phyloP scores from a whole-genome alignment of 2,888 invertebrate species.

The Protonemura montana region DNA sequence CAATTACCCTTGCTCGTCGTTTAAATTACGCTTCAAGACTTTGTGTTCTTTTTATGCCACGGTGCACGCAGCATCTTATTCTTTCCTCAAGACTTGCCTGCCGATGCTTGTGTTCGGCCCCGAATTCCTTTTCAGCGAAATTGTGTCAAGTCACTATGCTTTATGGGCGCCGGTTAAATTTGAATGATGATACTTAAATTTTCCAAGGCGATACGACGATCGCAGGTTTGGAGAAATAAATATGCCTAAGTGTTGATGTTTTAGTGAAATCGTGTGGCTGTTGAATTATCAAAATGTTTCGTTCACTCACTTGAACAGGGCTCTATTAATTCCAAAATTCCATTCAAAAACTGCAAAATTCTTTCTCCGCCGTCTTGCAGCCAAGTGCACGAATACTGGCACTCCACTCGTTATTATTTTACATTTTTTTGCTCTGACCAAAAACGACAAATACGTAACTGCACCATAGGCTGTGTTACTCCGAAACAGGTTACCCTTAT shows the following conservation, averaged over 20 bases:
- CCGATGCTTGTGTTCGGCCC: not conserved
- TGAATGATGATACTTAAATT: not conserved
- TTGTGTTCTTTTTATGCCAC: not conserved
- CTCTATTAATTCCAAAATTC: not conserved
- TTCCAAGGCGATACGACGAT: not conserved
- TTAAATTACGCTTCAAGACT: not conserved
- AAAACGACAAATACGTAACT: no score
- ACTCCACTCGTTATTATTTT: not conserved
- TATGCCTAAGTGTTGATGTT: not conserved
- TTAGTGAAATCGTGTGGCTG: not conserved
- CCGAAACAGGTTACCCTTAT: not conserved
- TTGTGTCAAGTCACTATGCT: not conserved
- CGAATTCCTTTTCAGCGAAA: not conserved
- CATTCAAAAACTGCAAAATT: not conserved
- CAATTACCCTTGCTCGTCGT: not conserved
- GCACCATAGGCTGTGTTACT: not conserved
- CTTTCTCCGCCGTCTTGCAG: not conserved
- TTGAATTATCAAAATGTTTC: not conserved
- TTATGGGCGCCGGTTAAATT: constrained; percentile 5
- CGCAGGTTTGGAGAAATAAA: not conserved
- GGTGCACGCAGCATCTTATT: not conserved
- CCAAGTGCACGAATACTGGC: no score
- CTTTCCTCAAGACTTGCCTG: not conserved
- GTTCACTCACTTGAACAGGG: not conserved
- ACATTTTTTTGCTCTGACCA: not conserved